phyloP scores from a whole-genome alignment of 2,113 vertebrate species.

The Elanus axillaris region DNA sequence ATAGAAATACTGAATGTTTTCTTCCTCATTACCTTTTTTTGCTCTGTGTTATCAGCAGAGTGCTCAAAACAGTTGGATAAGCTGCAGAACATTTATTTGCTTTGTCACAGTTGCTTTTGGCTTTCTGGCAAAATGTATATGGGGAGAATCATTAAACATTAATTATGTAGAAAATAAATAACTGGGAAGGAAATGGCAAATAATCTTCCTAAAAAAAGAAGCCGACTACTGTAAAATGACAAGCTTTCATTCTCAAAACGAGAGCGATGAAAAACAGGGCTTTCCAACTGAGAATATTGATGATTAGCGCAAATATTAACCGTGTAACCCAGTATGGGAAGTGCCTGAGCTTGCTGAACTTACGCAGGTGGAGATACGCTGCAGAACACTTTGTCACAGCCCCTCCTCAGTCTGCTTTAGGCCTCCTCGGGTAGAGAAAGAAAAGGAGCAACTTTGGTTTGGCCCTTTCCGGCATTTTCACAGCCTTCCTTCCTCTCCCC shows the following conservation, averaged over 20 bases:
- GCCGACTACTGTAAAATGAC: not conserved
- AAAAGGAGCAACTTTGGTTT: no score
- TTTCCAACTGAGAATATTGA: not conserved
- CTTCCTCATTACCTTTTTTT: not conserved
- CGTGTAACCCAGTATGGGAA: accelerated
- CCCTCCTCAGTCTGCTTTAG: not conserved
- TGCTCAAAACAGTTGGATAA: not conserved
- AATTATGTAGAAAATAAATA: not conserved
- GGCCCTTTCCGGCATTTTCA: not conserved
- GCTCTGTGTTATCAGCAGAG: not conserved
- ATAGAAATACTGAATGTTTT: not conserved
- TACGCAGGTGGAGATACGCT: accelerated
- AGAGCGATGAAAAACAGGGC: not conserved
- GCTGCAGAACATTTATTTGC: not conserved
- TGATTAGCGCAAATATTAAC: not conserved
- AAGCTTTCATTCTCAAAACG: not conserved
- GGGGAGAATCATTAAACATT: not conserved
- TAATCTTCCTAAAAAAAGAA: not conserved
- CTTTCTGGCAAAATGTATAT: not conserved
- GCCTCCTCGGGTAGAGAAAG: not conserved
- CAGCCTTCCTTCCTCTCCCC: no score
- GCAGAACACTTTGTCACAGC: not conserved
- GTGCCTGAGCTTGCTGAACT: not conserved
- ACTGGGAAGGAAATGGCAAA: not conserved
- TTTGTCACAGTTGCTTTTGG: not conserved